A percentile compares a stretch with the other conserved stretches of the same genome.
Conservation (phyloP, 2,113 vertebrate genomes). For the Oncorhynchus mykiss region DNA sequence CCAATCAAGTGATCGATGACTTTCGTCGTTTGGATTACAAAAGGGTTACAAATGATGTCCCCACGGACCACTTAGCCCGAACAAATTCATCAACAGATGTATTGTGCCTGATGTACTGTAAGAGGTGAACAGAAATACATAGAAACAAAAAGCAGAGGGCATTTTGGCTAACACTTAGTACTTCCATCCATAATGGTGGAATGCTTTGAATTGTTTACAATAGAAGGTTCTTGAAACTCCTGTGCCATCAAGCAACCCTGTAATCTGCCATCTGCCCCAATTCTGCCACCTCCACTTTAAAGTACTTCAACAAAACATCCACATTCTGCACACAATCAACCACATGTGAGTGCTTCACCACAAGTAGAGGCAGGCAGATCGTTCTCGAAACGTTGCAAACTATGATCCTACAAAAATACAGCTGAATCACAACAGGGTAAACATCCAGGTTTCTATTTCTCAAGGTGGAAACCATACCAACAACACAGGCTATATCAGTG, state of each 20-base stretch:
- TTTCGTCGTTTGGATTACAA: not conserved
- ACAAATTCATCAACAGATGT: not conserved
- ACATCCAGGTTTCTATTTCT: not conserved
- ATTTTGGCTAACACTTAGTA: not conserved
- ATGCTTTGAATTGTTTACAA: not conserved
- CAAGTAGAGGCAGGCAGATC: slow-evolving; percentile 3
- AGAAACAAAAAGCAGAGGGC: not conserved
- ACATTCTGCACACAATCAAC: slow-evolving; percentile 10
- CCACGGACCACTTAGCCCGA: not conserved
- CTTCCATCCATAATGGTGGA: too few relatives aligned
- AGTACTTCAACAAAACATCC: slow-evolving; percentile 18
- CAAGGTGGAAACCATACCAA: not conserved
- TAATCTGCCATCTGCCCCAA: slow-evolving; percentile 62
- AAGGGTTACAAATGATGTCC: not conserved
- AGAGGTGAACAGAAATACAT: not conserved
- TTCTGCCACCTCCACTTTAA: slow-evolving; percentile 57
- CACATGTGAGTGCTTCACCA: slow-evolving; percentile 3
- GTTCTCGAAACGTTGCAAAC: not conserved
- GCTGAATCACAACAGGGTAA: not conserved
- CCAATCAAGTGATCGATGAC: not conserved
- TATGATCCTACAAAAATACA: not conserved
- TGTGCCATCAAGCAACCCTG: slow-evolving; percentile 37
- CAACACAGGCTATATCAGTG: not conserved
- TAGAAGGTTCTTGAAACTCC: slow-evolving; percentile 19
- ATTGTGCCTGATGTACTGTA: not conserved